Percentiles rank a stretch among this genome's conserved stretches.
Conservation (phyloP, 2,113 vertebrate genomes). For the Heterotis niloticus region DNA sequence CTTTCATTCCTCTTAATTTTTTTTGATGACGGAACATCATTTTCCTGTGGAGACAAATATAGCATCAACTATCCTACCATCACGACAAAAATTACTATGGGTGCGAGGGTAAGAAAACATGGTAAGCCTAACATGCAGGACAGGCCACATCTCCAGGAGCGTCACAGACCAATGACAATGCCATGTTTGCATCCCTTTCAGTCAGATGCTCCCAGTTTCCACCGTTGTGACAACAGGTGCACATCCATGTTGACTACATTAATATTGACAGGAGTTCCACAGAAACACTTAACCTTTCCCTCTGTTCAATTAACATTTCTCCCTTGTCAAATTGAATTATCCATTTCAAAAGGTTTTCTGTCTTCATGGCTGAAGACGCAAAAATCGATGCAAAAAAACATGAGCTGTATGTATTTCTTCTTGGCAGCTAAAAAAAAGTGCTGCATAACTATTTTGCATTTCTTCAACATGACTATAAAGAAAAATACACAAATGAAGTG, state of each 20-base stretch:
- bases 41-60: constrained; percentile 44
- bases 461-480: neutral
- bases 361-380: constrained; percentile 19
- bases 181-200: neutral
- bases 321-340: constrained; percentile 25
- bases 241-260: constrained; percentile 9
- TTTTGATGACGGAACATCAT: constrained; percentile 56
- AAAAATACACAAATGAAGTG: neutral
- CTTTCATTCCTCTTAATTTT: constrained; percentile 52
- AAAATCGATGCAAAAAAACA: constrained; percentile 24
- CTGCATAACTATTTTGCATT: neutral
- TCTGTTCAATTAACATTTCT: constrained; percentile 29
- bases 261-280: constrained; percentile 20
- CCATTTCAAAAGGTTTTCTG: constrained; percentile 19
- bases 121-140: neutral
- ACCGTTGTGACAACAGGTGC: neutral
- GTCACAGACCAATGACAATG: neutral
- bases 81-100: neutral
- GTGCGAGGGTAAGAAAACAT: neutral
- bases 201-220: neutral
- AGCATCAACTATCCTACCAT: neutral
- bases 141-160: neutral
- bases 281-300: constrained; percentile 29
- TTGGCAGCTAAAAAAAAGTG: no score
- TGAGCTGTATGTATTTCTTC: neutral